Percentiles rank a stretch among this genome's conserved stretches.
Conservation (phyloP, 2,113 vertebrate genomes). For the Colistium nudipinnis region DNA sequence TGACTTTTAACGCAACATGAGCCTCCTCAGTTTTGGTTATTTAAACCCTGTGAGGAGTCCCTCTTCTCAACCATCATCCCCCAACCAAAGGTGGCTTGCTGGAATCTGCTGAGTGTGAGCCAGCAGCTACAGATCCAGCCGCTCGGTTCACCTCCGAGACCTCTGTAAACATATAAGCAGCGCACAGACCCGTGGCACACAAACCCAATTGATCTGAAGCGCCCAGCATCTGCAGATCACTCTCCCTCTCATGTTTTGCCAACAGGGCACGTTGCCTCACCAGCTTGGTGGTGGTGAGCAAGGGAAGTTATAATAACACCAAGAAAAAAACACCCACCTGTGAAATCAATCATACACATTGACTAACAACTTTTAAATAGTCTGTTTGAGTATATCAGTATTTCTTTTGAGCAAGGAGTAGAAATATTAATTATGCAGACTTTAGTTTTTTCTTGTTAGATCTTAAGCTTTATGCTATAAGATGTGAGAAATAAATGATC, state of each 20-base stretch:
- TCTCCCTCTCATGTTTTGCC: constrained; percentile 34
- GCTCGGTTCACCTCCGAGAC: constrained; percentile 57
- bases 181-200: constrained; percentile 20
- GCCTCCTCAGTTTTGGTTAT: constrained; percentile 24
- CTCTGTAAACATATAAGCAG: constrained; percentile 29
- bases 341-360: constrained; percentile 12
- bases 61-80: constrained; percentile 33
- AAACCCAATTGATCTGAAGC: constrained; percentile 1
- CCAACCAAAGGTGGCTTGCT: constrained; percentile 47
- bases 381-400: too few relatives aligned
- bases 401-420: too few relatives aligned
- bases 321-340: background rate
- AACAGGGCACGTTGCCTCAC: constrained; percentile 5
- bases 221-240: constrained; percentile 24
- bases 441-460: too few relatives aligned
- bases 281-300: constrained; percentile 12
- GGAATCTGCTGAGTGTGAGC: constrained; percentile 59
- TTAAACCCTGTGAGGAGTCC: constrained; percentile 39
- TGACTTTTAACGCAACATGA: constrained; percentile 13
- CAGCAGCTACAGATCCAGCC: constrained; percentile 51
- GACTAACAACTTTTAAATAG: too few relatives aligned
- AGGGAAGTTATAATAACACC: constrained; percentile 4
- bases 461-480: background rate
- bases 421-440: too few relatives aligned
- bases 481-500: background rate